Conservation (phyloP, 1,140 invertebrate species). For the Drosophila tropicalis region DNA sequence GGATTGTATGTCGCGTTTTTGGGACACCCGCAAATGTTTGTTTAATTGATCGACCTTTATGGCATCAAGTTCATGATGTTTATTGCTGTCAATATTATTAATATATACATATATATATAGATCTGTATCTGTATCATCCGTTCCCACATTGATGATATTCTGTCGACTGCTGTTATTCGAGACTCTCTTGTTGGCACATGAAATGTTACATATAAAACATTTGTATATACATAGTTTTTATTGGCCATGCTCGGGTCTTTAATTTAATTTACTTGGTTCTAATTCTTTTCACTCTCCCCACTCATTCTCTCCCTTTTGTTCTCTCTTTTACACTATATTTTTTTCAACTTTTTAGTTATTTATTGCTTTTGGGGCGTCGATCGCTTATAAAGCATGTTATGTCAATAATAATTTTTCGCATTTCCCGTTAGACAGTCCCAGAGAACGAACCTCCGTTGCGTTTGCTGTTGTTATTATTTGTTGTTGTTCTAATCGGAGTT, state of each 20-base stretch:
- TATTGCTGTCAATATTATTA: constrained; percentile 64
- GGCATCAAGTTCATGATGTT: constrained; percentile 68
- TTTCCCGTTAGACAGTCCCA: constrained; percentile 45
- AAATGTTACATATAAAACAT: constrained; percentile 21
- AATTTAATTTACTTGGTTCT: constrained; percentile 43
- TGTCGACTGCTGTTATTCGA: constrained; percentile 30
- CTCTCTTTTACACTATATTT: neutral
- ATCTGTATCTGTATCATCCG: constrained; percentile 25
- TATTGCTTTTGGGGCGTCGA: constrained; percentile 24
- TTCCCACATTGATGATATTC: constrained; percentile 51
- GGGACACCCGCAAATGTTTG: constrained; percentile 29
- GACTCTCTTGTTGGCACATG: constrained; percentile 41
- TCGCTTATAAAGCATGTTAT: constrained; percentile 57
- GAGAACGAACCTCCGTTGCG: constrained; percentile 26
- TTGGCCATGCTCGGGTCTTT: constrained; percentile 11
- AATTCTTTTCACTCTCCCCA: neutral
- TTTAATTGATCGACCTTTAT: constrained; percentile 67
- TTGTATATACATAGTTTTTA: neutral
- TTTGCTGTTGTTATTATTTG: neutral
- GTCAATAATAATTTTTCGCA: constrained; percentile 45
- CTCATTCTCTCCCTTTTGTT: neutral
- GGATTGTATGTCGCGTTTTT: constrained; percentile 24
- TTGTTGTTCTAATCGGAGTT: constrained; percentile 42
- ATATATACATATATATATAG: constrained; percentile 35
- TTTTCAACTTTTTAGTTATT: neutral